Evolutionary conservation across 2,888 invertebrate species (phyloP).

Genomic region (Choreutis nemorana): DNA sequence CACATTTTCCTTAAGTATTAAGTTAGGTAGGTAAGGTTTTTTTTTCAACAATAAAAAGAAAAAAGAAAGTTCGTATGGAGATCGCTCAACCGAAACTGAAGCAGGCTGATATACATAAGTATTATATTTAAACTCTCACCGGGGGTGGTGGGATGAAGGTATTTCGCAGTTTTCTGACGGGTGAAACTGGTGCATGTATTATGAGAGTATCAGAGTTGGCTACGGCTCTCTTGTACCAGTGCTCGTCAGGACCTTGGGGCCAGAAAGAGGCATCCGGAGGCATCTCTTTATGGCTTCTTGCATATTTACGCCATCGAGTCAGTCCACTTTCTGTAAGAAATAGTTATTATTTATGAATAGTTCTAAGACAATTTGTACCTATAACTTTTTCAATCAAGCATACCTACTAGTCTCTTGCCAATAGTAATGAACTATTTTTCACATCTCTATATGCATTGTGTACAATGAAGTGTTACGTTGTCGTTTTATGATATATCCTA

Average conservation of each 20-base stretch:
- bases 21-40: background rate
- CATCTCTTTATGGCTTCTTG: constrained; percentile 31
- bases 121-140: constrained; percentile 19
- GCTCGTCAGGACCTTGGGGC: constrained; percentile 36
- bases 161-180: constrained; percentile 29
- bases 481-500: too few relatives aligned
- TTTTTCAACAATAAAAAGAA: background rate
- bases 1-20: background rate
- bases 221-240: constrained; percentile 43
- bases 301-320: constrained; percentile 49
- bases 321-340: constrained; percentile 45
- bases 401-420: too few relatives aligned
- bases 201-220: constrained; percentile 28
- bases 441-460: too few relatives aligned
- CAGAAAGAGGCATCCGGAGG: constrained; percentile 35
- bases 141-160: constrained; percentile 26
- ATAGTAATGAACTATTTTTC: too few relatives aligned
- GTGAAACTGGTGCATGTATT: constrained; percentile 42
- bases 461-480: too few relatives aligned
- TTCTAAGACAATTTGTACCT: too few relatives aligned
- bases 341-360: too few relatives aligned
- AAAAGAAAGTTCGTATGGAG: too few relatives aligned
- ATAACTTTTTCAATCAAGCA: too few relatives aligned
- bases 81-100: too few relatives aligned
- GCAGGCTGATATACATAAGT: background rate